Percentiles rank a stretch among this genome's conserved stretches.
Conservation (phyloP, 2,888 invertebrate genomes). For the Arge pagana region DNA sequence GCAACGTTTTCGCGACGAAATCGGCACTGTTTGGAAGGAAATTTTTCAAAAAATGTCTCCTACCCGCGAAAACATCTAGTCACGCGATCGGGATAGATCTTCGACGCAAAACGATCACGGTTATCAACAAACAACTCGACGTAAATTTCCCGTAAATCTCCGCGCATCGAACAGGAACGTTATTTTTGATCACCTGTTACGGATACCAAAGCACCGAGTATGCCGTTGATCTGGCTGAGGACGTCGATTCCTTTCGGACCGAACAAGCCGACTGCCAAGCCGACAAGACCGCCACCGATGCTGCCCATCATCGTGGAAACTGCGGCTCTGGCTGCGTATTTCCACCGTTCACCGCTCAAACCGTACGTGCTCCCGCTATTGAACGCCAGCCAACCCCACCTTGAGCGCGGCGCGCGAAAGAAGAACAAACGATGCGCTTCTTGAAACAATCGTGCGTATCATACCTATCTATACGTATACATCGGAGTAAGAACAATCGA, state of each 20-base stretch:
- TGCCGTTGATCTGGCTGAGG: slow-evolving; percentile 84
- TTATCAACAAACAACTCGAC: too few species aligned
- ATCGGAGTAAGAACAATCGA: too few species aligned
- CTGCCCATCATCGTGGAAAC: slow-evolving; percentile 91
- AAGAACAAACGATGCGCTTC: not conserved
- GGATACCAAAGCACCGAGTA: slow-evolving; percentile 84
- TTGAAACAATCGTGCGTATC: not conserved
- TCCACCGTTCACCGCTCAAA: slow-evolving; percentile 84
- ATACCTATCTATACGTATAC: too few species aligned
- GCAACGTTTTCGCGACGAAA: too few species aligned
- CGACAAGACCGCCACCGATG: slow-evolving; percentile 84
- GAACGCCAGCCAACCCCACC: slow-evolving; percentile 95
- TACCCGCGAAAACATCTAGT: too few species aligned
- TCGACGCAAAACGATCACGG: too few species aligned
- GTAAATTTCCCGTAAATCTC: too few species aligned
- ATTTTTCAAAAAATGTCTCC: too few species aligned
- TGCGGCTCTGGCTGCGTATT: slow-evolving; percentile 86
- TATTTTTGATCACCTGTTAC: slow-evolving; percentile 83
- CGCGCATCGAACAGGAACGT: too few species aligned
- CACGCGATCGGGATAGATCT: too few species aligned
- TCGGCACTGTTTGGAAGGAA: too few species aligned
- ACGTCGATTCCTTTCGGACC: slow-evolving; percentile 77
- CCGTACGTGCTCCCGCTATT: slow-evolving; percentile 91
- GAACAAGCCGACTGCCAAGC: slow-evolving; percentile 62
- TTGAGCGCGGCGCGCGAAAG: slow-evolving; percentile 27